Evolutionary conservation across 2,797 vertebrate genomes (phyloP).

Genomic region (Falco naumanni): DNA sequence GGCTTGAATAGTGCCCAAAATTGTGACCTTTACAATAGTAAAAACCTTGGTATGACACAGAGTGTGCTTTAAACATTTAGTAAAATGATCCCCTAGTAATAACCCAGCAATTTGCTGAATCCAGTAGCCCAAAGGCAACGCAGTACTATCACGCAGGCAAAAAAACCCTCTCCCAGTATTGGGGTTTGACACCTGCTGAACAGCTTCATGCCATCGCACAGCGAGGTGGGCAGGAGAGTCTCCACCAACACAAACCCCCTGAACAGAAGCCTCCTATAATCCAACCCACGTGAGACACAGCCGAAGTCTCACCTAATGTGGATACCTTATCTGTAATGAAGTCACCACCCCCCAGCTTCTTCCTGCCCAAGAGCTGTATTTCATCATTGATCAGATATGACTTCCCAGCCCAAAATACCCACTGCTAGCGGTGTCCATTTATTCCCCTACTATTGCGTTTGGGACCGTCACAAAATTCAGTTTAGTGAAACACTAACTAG

Average conservation of each 20-base stretch:
- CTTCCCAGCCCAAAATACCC: background rate
- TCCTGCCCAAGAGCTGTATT: background rate
- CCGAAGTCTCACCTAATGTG: accelerated
- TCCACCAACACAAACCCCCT: background rate
- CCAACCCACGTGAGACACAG: background rate
- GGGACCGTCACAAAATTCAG: background rate
- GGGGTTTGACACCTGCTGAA: background rate
- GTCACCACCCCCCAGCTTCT: background rate
- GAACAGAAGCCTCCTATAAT: background rate
- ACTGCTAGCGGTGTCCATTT: background rate
- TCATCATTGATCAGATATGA: too few species aligned
- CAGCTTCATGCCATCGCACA: accelerated
- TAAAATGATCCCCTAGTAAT: background rate
- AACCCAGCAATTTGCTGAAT: background rate
- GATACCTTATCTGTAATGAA: background rate
- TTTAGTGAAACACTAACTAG: background rate
- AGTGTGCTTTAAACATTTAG: too few species aligned
- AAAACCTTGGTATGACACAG: background rate
- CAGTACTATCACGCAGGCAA: too few species aligned
- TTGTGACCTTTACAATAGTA: background rate
- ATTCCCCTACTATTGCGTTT: background rate
- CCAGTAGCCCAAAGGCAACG: background rate
- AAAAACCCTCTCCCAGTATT: accelerated
- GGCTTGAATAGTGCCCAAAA: background rate
- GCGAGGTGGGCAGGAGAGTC: background rate